phyloP scores from a whole-genome alignment of 2,797 vertebrate genomes.

The Sparidentex hasta region DNA sequence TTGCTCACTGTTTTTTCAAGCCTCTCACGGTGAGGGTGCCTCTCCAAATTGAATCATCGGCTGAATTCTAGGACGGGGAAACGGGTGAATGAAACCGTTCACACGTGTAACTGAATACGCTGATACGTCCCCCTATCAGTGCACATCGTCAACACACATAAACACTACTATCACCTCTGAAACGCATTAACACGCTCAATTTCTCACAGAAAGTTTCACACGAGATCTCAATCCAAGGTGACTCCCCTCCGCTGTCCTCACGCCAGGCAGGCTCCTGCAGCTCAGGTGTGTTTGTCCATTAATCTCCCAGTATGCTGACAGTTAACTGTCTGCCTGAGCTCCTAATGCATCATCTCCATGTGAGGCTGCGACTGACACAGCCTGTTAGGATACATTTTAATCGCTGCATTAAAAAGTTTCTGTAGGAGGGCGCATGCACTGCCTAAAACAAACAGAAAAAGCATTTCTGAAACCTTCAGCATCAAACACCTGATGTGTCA shows the following conservation, averaged over 20 bases:
- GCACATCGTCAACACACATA: neutral
- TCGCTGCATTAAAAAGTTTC: constrained; percentile 69
- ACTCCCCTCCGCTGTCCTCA: constrained; percentile 20
- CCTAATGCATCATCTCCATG: constrained; percentile 76
- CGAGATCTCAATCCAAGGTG: constrained; percentile 48
- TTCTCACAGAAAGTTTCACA: constrained; percentile 20
- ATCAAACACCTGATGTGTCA: neutral
- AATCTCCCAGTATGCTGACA: constrained; percentile 67
- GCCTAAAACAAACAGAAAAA: constrained; percentile 46
- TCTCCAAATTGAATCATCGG: neutral
- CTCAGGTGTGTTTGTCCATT: constrained; percentile 62
- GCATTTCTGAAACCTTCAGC: constrained; percentile 16
- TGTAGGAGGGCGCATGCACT: constrained; percentile 49
- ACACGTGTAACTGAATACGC: neutral
- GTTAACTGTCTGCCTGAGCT: constrained; percentile 68
- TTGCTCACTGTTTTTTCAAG: neutral
- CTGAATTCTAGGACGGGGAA: neutral
- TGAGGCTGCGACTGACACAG: constrained; percentile 61
- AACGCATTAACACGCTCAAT: neutral
- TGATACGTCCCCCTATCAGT: neutral
- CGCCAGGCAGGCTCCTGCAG: constrained; percentile 28
- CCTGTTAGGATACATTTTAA: constrained; percentile 71
- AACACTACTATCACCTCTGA: neutral
- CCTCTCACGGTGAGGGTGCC: neutral
- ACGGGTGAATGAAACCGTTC: neutral